Percentiles rank a stretch among this genome's conserved stretches.
These are phyloP conservation scores for Atractosteus spatula DNA, from an alignment of 2,113 vertebrate genomes.

Conservation along the genomic window DNA sequence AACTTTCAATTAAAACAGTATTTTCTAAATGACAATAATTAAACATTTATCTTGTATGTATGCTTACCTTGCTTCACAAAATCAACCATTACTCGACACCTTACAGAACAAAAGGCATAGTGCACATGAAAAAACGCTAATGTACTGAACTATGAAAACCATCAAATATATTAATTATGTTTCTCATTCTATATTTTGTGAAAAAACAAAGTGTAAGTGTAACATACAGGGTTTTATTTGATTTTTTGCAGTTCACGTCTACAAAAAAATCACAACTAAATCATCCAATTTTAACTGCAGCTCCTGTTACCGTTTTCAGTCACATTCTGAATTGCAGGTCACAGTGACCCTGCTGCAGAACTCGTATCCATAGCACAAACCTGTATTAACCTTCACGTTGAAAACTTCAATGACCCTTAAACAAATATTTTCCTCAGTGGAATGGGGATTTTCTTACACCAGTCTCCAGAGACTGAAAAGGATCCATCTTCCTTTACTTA, in stretches of 20 bases:
- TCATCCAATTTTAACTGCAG: not conserved
- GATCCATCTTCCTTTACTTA: constrained; percentile 9
- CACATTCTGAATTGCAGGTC: not conserved
- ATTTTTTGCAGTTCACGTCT: not conserved
- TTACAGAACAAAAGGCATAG: no score
- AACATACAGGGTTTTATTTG: not conserved
- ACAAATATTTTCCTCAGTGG: constrained; percentile 20
- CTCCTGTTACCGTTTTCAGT: constrained; percentile 2
- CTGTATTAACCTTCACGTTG: not conserved
- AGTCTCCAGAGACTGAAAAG: not conserved
- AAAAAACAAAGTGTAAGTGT: not conserved
- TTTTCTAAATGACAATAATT: no score
- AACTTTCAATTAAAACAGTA: no score
- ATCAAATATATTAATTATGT: constrained; percentile 47
- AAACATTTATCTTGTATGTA: no score
- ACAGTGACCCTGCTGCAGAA: constrained; percentile 7
- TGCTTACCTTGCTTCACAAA: no score
- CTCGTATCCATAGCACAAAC: not conserved
- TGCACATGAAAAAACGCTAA: no score
- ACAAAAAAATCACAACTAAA: not conserved
- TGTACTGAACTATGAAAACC: constrained; percentile 30
- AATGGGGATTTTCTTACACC: constrained; percentile 16
- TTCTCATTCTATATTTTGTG: no score
- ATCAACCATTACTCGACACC: no score
- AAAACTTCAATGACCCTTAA: not conserved